Evolutionary conservation across 2,888 invertebrate species (phyloP).

Genomic region (Drepanosiphum platanoidis): DNA sequence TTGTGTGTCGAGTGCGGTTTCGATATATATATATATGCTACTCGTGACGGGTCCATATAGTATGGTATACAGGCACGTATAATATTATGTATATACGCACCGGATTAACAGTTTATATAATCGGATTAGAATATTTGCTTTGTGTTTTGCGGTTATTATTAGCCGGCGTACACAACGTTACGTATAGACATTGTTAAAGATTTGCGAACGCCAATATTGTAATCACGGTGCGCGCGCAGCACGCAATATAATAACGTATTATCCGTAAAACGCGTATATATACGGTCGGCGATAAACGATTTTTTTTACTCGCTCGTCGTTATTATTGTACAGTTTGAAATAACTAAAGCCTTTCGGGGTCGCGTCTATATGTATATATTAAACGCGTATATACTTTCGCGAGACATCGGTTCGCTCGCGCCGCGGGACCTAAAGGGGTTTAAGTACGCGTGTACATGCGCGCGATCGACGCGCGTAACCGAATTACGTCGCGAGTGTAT

Average conservation of each 20-base stretch:
- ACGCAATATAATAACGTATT: background rate
- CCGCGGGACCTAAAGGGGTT: slow-evolving; percentile 36
- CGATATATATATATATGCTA: background rate
- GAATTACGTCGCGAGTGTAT: background rate
- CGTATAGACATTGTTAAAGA: background rate
- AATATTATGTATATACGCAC: background rate
- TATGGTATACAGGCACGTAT: too few relatives aligned
- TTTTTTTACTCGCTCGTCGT: background rate
- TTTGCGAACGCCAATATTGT: background rate
- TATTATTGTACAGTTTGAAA: background rate
- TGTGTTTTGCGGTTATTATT: background rate
- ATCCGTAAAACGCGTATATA: too few relatives aligned
- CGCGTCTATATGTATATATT: background rate
- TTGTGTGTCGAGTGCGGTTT: too few relatives aligned
- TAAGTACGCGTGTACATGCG: background rate
- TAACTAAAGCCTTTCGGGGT: background rate
- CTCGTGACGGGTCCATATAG: too few relatives aligned
- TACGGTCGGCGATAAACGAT: background rate
- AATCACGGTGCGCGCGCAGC: background rate
- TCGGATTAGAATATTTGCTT: slow-evolving; percentile 12
- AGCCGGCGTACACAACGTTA: slow-evolving; percentile 1
- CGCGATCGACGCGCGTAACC: slow-evolving; percentile 1
- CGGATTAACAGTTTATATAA: background rate
- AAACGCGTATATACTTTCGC: background rate
- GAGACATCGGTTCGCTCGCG: background rate